phyloP scores from a whole-genome alignment of 2,797 vertebrate species.

The Tinamus major region DNA sequence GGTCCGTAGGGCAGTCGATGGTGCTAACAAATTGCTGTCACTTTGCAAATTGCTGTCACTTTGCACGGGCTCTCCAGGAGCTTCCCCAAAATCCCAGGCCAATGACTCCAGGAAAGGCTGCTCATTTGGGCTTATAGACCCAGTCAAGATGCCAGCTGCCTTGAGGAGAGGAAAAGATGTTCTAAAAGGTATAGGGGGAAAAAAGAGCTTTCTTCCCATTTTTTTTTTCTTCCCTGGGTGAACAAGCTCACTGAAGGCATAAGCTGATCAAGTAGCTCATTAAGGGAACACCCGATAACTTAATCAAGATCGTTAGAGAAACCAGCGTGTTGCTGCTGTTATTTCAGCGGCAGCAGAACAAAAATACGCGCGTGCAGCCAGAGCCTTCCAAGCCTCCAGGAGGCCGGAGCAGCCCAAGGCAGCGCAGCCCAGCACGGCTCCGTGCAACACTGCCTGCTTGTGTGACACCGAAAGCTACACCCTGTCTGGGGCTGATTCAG shows the following conservation, averaged over 20 bases:
- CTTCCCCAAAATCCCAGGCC: background rate
- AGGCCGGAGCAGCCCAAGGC: background rate
- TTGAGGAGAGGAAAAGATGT: background rate
- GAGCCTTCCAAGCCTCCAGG: background rate
- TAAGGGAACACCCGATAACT: conserved; percentile 59
- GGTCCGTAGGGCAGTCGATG: too few relatives aligned
- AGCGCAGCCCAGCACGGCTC: background rate
- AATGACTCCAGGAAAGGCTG: background rate
- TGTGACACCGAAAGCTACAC: conserved; percentile 47
- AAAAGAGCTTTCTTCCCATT: background rate
- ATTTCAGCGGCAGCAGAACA: conserved; percentile 46
- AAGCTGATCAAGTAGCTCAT: conserved; percentile 64
- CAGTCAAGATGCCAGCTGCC: background rate
- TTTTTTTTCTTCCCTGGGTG: background rate
- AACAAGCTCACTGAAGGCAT: conserved; percentile 42
- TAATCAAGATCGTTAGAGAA: conserved; percentile 63
- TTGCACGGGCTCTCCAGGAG: background rate
- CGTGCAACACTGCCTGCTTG: conserved; percentile 55
- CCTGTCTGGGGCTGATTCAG: conserved; percentile 67
- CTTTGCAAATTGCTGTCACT: background rate
- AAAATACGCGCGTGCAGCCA: background rate
- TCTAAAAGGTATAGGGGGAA: background rate
- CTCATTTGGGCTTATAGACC: background rate
- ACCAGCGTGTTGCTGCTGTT: conserved; percentile 53
- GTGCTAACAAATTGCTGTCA: background rate